These are phyloP conservation scores for Enteromius afrohamiltoni DNA, from an alignment of 2,797 vertebrate genomes.

Conservation along the genomic window DNA sequence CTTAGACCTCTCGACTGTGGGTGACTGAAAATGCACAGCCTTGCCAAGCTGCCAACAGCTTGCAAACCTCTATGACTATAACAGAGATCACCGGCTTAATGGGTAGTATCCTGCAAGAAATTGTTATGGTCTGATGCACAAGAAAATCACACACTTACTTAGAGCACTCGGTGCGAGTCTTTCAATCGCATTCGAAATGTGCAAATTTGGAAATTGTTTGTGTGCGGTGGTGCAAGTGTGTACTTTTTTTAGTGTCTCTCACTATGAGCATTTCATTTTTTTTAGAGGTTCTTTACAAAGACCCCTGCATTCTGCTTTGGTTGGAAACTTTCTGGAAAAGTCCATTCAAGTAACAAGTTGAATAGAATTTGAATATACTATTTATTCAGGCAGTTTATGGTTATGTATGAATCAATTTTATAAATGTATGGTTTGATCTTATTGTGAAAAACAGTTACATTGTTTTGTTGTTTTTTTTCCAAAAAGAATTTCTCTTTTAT, in stretches of 20 bases:
- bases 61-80: constrained; percentile 32
- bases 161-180: constrained; percentile 1
- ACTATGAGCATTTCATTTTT: neutral
- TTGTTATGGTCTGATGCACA: constrained; percentile 17
- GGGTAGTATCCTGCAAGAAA: neutral
- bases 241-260: neutral
- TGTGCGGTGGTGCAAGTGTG: too few species aligned
- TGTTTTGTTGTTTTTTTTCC: too few species aligned
- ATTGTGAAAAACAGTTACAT: too few species aligned
- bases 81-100: constrained; percentile 26
- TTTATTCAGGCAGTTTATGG: neutral
- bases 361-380: neutral
- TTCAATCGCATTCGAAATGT: neutral
- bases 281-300: neutral
- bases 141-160: constrained; percentile 13
- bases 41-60: constrained; percentile 5
- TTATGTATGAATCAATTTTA: too few species aligned
- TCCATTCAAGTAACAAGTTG: neutral
- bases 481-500: too few species aligned
- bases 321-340: neutral
- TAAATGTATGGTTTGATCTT: too few species aligned
- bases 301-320: neutral
- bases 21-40: constrained; percentile 26
- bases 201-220: neutral
- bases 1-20: neutral